Evolutionary conservation across 2,797 vertebrate species (phyloP), one percentile per base, ranked within the genome.

Genomic region (Sebastolobus alascanus): DNA sequence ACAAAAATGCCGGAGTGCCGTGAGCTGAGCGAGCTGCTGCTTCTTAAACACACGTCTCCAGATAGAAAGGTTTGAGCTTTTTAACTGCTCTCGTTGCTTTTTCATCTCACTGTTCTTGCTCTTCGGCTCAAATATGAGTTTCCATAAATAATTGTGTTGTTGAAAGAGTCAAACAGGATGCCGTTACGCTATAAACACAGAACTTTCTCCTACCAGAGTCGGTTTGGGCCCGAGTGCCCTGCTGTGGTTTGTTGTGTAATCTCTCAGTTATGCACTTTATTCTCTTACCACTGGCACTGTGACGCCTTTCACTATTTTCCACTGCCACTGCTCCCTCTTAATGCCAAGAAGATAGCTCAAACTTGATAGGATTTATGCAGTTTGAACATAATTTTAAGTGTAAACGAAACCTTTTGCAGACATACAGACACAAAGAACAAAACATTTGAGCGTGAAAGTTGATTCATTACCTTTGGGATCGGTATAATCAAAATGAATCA

Each of bases 211-310:
- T 76, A 60, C 95, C 95, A 94, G 95, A 96, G 96, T 93, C 92
- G 92, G 95, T 96, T 95, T 93, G 80, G 95, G 95, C 95, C 95
- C 87, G 92, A 93, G 94, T 96, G 96, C 95, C 91, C 96, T 94
- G 93, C 95, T 97, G 97, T 91, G 97, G 97, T 97, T 96, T 96
- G 96, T 96, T 97, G 96, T 96, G 96, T 97, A 97, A 98, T 97
- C 94, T 94, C 95, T 95, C 92, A 96, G 96, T 95, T 97, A 96
- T 97, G 97, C 92, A 88, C 76, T 96, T 97, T 96, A 92, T 95
- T 95, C 96, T 96, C 94, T 96, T 93, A 95, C 95, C 94, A 95
- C 95, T 95, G 95, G 94, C 95, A 95, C 93, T 92, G 90, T 93
- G 95, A 96, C 85, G 93, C 94, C 90, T 86, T 93, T 90, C 90